Percentiles rank a stretch among this genome's conserved stretches.
Evolutionary conservation across 2,797 vertebrate species (phyloP).

Genomic region (Lacerta agilis): DNA sequence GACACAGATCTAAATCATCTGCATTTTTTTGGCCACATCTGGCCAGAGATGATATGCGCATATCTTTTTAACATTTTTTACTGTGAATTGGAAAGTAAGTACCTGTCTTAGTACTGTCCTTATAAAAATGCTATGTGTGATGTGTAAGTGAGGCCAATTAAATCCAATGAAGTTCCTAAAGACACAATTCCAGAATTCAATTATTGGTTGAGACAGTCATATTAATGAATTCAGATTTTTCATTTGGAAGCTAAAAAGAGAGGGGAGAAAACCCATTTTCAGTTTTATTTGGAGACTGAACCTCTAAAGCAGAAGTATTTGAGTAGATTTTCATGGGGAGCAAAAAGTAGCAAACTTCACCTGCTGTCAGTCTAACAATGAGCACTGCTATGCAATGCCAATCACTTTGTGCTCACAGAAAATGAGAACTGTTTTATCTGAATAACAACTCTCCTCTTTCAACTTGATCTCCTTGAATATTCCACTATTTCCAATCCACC

Average conservation of each 20-base stretch:
- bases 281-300: constrained; percentile 16
- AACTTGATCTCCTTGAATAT: background rate
- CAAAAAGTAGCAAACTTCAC: background rate
- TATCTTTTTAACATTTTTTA: background rate
- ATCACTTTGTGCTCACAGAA: constrained; percentile 6
- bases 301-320: constrained; percentile 7
- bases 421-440: constrained; percentile 5
- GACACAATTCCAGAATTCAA: constrained; percentile 33
- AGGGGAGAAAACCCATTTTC: background rate
- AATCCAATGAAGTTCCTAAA: background rate
- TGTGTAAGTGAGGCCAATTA: constrained; percentile 48
- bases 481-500: background rate
- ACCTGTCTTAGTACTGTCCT: background rate
- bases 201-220: constrained; percentile 29
- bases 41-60: background rate
- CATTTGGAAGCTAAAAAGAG: constrained; percentile 17
- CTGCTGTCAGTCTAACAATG: background rate
- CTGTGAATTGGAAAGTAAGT: constrained; percentile 7
- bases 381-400: background rate
- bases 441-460: background rate
- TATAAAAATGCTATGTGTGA: constrained; percentile 25
- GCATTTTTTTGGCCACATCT: constrained; percentile 2
- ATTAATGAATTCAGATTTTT: constrained; percentile 8
- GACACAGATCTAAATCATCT: constrained; percentile 24
- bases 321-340: background rate